phyloP scores from a whole-genome alignment of 1,140 invertebrate genomes.

The Glomeris maerens region DNA sequence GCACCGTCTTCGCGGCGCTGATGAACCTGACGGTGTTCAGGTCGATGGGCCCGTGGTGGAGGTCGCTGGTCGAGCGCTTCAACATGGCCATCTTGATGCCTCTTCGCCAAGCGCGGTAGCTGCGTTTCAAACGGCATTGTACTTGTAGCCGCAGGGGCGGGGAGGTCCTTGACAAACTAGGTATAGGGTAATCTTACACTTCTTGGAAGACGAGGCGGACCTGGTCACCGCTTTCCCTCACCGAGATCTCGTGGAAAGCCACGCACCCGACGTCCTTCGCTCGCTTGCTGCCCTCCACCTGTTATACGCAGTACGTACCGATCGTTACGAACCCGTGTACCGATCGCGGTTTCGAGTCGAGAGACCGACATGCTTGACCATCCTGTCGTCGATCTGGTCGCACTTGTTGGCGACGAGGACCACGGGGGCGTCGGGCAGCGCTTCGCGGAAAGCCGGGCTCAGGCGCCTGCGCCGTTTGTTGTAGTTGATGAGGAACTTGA shows the following conservation, averaged over 20 bases:
- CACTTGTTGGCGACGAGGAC: conserved; percentile 66
- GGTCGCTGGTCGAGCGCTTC: conserved; percentile 8
- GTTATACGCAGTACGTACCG: too few species aligned
- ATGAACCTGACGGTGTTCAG: conserved; percentile 8
- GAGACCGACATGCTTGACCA: conserved; percentile 55
- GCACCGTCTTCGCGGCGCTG: conserved; percentile 4
- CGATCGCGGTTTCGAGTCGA: conserved; percentile 50
- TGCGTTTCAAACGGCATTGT: conserved; percentile 5
- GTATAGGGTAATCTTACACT: conserved; percentile 19
- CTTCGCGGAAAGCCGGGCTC: conserved; percentile 37
- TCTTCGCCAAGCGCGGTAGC: background rate
- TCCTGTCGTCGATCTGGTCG: conserved; percentile 55
- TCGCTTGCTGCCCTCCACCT: background rate
- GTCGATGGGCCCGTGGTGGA: conserved; percentile 8
- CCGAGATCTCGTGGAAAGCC: conserved; percentile 68
- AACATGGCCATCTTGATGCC: background rate
- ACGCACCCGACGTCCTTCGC: conserved; percentile 51
- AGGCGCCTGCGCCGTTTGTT: conserved; percentile 51
- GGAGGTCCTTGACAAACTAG: conserved; percentile 1
- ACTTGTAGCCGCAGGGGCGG: conserved; percentile 2
- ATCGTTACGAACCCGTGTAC: too few species aligned
- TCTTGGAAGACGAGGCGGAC: conserved; percentile 27
- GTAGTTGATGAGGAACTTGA: conserved; percentile 63
- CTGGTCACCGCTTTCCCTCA: conserved; percentile 55
- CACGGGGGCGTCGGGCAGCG: conserved; percentile 47